A percentile compares a stretch with the other conserved stretches of the same genome.
Conservation (phyloP, 2,888 invertebrate species). For the Limnephilus marmoratus region DNA sequence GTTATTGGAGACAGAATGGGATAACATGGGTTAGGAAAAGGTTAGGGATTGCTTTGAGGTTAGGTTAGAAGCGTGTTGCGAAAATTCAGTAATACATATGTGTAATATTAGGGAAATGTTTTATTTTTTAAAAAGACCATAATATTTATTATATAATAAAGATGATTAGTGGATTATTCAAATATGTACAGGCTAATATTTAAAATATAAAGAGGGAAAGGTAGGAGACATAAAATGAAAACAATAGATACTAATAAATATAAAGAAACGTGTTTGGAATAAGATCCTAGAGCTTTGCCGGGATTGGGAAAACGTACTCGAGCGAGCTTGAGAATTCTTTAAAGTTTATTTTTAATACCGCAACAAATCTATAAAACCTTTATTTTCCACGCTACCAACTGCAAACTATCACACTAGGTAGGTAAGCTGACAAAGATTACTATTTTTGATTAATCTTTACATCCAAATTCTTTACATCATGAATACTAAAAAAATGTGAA, state of each 20-base stretch:
- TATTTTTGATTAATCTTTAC: too few relatives aligned
- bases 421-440: background rate
- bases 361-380: background rate
- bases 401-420: background rate
- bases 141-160: too few relatives aligned
- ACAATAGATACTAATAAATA: too few relatives aligned
- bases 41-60: background rate
- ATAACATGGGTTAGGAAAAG: background rate
- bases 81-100: background rate
- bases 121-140: background rate
- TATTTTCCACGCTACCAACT: background rate
- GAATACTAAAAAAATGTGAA: too few relatives aligned
- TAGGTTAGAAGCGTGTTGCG: background rate
- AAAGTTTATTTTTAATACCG: background rate
- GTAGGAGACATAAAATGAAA: background rate
- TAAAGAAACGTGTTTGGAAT: background rate
- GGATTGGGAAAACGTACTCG: background rate
- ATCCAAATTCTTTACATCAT: too few relatives aligned
- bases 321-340: background rate
- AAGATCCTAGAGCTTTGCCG: background rate
- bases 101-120: background rate
- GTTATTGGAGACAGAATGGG: background rate
- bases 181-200: background rate
- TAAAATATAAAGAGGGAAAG: background rate
- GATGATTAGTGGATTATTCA: too few relatives aligned